Conservation (phyloP, 2,113 vertebrate species). For the Pterocles burchelli region DNA sequence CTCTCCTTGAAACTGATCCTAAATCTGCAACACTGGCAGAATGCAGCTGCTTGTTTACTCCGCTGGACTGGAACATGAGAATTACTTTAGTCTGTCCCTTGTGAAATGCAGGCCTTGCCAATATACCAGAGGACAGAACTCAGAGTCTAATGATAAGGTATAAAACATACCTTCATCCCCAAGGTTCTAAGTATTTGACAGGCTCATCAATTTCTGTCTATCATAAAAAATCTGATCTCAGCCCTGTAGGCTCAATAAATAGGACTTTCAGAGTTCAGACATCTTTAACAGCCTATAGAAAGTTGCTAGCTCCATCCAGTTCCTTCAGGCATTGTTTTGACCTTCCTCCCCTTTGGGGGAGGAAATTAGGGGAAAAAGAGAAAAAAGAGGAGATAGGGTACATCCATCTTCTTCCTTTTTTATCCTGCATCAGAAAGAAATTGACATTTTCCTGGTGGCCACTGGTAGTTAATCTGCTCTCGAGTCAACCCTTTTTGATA, state of each 20-base stretch:
- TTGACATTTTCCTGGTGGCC: neutral
- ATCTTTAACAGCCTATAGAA: neutral
- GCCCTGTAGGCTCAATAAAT: neutral
- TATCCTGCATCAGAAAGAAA: neutral
- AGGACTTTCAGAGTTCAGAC: neutral
- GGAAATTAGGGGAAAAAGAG: neutral
- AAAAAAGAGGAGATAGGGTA: neutral
- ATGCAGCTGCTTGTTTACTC: constrained; percentile 4
- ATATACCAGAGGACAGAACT: neutral
- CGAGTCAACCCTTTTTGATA: neutral
- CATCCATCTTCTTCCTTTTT: neutral
- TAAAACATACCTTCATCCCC: neutral
- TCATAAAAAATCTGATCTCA: neutral
- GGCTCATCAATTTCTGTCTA: neutral
- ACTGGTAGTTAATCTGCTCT: neutral
- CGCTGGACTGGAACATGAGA: neutral
- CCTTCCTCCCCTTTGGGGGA: neutral
- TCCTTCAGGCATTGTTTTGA: neutral
- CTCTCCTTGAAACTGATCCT: neutral
- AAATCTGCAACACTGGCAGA: neutral
- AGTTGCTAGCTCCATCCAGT: neutral
- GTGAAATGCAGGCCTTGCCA: neutral
- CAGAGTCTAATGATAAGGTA: neutral
- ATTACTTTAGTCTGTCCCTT: neutral
- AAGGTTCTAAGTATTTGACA: neutral